phyloP scores from a whole-genome alignment of 2,888 invertebrate genomes.

The Microctonus hyperodae region DNA sequence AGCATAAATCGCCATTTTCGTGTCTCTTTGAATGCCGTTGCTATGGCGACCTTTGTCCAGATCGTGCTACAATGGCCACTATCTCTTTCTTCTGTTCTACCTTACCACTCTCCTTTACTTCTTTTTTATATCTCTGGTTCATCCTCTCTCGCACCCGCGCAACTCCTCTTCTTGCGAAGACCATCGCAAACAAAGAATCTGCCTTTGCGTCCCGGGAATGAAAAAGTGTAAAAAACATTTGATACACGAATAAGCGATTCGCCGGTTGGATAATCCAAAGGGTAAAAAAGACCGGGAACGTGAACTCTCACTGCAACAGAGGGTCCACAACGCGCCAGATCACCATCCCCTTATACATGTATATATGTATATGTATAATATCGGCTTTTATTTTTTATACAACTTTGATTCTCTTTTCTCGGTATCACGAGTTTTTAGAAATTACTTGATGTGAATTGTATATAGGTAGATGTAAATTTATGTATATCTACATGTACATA shows the following conservation, averaged over 20 bases:
- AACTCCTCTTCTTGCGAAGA: slow-evolving; percentile 49
- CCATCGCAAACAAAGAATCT: slow-evolving; percentile 63
- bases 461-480: no score
- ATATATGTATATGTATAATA: background rate
- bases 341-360: slow-evolving; percentile 24
- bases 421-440: slow-evolving; percentile 14
- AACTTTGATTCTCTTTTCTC: slow-evolving; percentile 19
- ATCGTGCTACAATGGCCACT: slow-evolving; percentile 60
- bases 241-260: slow-evolving; percentile 63
- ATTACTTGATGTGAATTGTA: no score
- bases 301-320: slow-evolving; percentile 50
- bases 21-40: slow-evolving; percentile 58
- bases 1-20: slow-evolving; percentile 59
- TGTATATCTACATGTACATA: no score
- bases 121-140: slow-evolving; percentile 18
- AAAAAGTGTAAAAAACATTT: slow-evolving; percentile 54
- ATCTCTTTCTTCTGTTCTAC: slow-evolving; percentile 46
- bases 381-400: slow-evolving; percentile 24
- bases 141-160: slow-evolving; percentile 29
- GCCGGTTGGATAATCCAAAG: slow-evolving; percentile 61
- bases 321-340: slow-evolving; percentile 15
- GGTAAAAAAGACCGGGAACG: slow-evolving; percentile 53
- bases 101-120: slow-evolving; percentile 33
- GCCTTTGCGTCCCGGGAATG: slow-evolving; percentile 53
- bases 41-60: slow-evolving; percentile 61